These are phyloP conservation scores for Naja naja DNA, from an alignment of 2,113 vertebrate species.

Conservation along the genomic window DNA sequence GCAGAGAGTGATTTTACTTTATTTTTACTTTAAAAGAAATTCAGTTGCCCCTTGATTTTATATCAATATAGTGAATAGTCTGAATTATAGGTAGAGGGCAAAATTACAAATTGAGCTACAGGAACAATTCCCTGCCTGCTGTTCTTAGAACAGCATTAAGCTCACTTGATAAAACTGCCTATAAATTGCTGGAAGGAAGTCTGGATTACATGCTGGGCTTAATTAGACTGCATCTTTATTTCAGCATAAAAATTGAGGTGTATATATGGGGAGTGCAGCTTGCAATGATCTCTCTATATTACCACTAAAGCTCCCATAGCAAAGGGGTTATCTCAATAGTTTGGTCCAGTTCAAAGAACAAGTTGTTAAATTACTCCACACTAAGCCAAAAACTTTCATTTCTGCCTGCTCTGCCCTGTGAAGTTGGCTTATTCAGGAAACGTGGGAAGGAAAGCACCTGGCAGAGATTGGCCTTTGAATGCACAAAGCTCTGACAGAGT, in stretches of 20 bases:
- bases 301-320: neutral
- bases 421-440: neutral
- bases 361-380: neutral
- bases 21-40: conserved; percentile 21
- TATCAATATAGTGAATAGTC: neutral
- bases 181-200: conserved; percentile 5
- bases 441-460: neutral
- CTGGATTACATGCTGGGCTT: conserved; percentile 3
- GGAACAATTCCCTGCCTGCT: neutral
- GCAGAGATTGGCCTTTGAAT: neutral
- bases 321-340: neutral
- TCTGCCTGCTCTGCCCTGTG: neutral
- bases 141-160: conserved; percentile 5
- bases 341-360: neutral
- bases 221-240: conserved; percentile 23
- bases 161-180: conserved; percentile 5
- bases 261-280: neutral
- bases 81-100: conserved; percentile 1
- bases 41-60: conserved; percentile 11
- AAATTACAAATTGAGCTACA: neutral
- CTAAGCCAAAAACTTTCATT: neutral
- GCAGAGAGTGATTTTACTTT: conserved; percentile 24
- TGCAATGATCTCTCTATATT: neutral
- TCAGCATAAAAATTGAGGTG: conserved; percentile 2
- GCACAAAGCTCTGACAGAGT: neutral